Evolutionary conservation across 2,888 invertebrate genomes (phyloP), one percentile per base, ranked within the genome.

Genomic region (Dynastes grantii): DNA sequence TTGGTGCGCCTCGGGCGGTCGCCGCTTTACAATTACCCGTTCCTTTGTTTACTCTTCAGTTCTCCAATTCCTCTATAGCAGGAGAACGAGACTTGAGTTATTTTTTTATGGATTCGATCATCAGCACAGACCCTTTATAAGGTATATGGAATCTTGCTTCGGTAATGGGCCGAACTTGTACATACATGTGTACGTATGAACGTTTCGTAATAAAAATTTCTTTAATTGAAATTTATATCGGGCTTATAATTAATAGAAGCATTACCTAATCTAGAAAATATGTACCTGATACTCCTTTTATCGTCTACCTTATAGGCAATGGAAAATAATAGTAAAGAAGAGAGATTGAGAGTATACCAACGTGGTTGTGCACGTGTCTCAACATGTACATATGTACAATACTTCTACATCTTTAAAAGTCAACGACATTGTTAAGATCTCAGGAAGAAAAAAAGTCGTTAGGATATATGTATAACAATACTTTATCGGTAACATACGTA

Each of bases 31-130:
- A 70, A 70, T 70, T 70, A 70, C 5, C 27, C 51, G 70, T 70
- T 70, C 51, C 70, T 70, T 70, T 70, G 70, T 70, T 70, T 70
- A 70, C 51, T 65, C 65, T 40, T 8, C 65, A n/a, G 16, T 65
- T 65, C 37, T 37, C 40, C 45, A 45, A 45, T 45, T 45, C 45
- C 45, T 45, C 45, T 45, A 32, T 64, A 40, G 37, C 65, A 40
- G 37, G 45, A 65, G 22, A 37, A 6, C 55, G 55, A 55, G 55
- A 55, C 55, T 55, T 16, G 45, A 11, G 8, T 45, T 45, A 45
- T 45, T 45, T 45, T 53, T 55, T 55, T 55, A 55, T 55, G 55
- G n/a, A 55, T 13, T 55, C 22, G 37, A 64, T 2, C 37, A 37
- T 45, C 45, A 11, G 45, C 45, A 13, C 6, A 32, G 64, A 13